Conservation (phyloP, 2,888 invertebrate species). For the Erebia ligea region DNA sequence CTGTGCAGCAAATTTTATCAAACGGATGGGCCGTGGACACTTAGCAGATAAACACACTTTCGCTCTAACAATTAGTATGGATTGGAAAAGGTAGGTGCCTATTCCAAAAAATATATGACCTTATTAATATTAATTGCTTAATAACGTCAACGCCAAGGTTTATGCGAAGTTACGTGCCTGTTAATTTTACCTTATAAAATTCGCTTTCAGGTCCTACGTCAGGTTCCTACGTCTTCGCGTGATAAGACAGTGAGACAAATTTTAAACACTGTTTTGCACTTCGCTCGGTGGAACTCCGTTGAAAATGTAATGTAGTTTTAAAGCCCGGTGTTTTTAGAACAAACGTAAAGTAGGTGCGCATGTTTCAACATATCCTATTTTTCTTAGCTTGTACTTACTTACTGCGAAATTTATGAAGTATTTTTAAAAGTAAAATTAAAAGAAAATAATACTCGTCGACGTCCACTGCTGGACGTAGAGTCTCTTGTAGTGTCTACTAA, state of each 20-base stretch:
- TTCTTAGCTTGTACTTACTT: neutral
- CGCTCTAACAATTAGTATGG: too few species aligned
- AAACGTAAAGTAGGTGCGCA: constrained; percentile 9
- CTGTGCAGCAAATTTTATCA: too few species aligned
- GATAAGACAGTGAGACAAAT: constrained; percentile 56
- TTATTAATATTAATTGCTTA: neutral
- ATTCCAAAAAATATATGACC: neutral
- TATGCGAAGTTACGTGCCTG: constrained; percentile 1
- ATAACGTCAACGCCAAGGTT: neutral
- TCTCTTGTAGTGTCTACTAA: too few species aligned
- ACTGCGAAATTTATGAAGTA: neutral
- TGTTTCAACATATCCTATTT: constrained; percentile 4
- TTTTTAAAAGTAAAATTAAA: neutral
- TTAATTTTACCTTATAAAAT: constrained; percentile 49
- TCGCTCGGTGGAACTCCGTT: constrained; percentile 31
- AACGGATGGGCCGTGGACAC: too few species aligned
- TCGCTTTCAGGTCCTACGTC: constrained; percentile 53
- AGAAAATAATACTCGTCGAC: neutral
- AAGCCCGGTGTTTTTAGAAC: constrained; percentile 17
- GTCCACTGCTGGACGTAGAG: too few species aligned
- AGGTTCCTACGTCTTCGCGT: constrained; percentile 55
- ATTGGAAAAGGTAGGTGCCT: too few species aligned
- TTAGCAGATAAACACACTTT: too few species aligned
- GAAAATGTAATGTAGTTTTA: constrained; percentile 23
- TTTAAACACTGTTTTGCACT: constrained; percentile 50